Evolutionary conservation across 2,113 vertebrate species (phyloP).

Genomic region (Plecturocebus donacophilus): DNA sequence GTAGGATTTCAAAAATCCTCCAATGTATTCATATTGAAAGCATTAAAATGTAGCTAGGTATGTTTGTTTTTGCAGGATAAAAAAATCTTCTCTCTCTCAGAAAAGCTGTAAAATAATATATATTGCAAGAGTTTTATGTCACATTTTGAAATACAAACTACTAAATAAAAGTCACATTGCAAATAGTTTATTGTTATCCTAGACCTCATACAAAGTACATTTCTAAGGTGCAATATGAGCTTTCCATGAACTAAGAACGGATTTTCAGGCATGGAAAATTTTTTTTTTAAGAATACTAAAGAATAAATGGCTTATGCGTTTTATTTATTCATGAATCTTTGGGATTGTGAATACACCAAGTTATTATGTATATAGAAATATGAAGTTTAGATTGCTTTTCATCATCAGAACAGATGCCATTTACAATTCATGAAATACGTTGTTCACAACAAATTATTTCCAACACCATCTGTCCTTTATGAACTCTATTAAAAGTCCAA

Average conservation of each 20-base stretch:
- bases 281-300: constrained; percentile 25
- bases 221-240: neutral
- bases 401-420: constrained; percentile 32
- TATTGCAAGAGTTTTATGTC: neutral
- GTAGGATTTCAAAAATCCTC: neutral
- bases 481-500: neutral
- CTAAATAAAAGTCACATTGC: neutral
- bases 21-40: neutral
- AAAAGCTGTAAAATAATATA: neutral
- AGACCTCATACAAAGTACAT: neutral
- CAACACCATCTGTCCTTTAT: neutral
- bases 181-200: neutral
- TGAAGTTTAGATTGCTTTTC: constrained; percentile 20
- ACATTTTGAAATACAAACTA: neutral
- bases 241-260: neutral
- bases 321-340: constrained; percentile 37
- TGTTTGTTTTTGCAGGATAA: neutral
- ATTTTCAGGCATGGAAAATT: neutral
- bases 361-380: constrained; percentile 18
- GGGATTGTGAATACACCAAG: neutral
- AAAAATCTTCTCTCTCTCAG: neutral
- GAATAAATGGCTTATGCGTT: neutral
- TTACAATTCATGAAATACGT: constrained; percentile 21
- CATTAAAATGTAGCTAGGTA: neutral
- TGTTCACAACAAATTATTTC: neutral